Evolutionary conservation across 2,797 vertebrate genomes (phyloP).

Genomic region (Enteromius paludinosus): DNA sequence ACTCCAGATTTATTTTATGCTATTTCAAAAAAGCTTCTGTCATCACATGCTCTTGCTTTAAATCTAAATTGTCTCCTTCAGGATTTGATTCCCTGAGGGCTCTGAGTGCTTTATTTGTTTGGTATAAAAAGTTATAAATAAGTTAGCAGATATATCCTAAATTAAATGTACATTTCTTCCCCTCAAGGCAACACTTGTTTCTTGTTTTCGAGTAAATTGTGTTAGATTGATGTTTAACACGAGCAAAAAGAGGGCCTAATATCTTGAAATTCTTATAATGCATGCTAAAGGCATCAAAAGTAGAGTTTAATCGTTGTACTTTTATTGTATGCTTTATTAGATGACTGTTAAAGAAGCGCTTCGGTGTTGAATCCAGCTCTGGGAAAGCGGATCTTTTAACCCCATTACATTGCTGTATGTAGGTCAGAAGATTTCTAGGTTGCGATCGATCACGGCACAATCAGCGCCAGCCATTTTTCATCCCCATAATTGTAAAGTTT

Average conservation of each 20-base stretch:
- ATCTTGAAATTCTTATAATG: conserved; percentile 7
- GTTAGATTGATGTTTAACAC: background rate
- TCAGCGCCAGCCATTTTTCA: conserved; percentile 50
- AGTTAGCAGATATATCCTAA: background rate
- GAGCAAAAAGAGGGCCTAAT: background rate
- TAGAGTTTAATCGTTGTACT: background rate
- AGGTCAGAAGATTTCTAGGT: conserved; percentile 57
- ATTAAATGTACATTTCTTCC: background rate
- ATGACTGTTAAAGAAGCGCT: background rate
- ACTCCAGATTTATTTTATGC: background rate
- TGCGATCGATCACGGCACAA: conserved; percentile 53
- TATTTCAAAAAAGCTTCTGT: background rate
- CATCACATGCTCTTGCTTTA: background rate
- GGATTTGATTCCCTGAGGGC: conserved; percentile 10
- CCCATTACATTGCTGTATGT: conserved; percentile 41
- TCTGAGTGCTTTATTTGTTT: background rate
- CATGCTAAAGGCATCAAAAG: background rate
- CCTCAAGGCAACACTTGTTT: conserved; percentile 1
- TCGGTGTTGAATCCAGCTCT: background rate
- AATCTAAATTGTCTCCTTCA: background rate
- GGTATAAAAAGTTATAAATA: background rate
- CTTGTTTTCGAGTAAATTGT: background rate
- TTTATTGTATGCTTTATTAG: background rate
- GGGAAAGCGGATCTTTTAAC: conserved; percentile 43
- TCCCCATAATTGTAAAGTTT: conserved; percentile 56